Percentiles rank a stretch among this genome's conserved stretches.
Evolutionary conservation across 2,888 invertebrate species (phyloP).

Genomic region (Piscicola geometra): DNA sequence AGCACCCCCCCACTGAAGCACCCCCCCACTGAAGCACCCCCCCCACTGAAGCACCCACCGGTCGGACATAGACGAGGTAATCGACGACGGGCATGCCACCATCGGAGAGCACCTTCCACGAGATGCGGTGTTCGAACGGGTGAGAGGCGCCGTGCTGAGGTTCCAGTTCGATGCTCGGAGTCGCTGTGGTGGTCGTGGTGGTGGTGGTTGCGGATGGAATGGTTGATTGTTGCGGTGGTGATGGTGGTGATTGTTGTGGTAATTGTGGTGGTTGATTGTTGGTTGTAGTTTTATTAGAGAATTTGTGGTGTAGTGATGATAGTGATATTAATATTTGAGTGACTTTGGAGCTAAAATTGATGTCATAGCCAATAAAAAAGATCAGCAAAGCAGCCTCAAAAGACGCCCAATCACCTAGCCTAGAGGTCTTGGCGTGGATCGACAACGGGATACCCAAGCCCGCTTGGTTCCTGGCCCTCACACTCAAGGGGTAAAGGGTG

Average conservation of each 20-base stretch:
- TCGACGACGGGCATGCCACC: conserved; percentile 31
- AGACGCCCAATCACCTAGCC: conserved; percentile 10
- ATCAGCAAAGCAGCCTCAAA: no score
- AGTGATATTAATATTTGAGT: no score
- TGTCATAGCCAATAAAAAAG: no score
- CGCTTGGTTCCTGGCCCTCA: conserved; percentile 21
- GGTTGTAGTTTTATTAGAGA: no score
- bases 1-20: no score
- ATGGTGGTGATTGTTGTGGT: no score
- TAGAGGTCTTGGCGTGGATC: conserved; percentile 6
- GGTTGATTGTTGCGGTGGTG: neutral
- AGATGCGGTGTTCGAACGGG: conserved; percentile 9
- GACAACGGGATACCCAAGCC: neutral
- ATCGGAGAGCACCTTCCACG: conserved; percentile 20
- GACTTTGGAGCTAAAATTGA: no score
- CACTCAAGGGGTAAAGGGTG: conserved; percentile 6
- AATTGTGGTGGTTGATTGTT: no score
- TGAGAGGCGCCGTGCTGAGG: neutral
- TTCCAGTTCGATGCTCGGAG: neutral
- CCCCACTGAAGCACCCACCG: neutral
- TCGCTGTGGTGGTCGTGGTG: neutral
- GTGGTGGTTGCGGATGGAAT: neutral
- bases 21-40: no score
- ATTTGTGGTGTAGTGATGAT: no score
- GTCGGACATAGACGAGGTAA: conserved; percentile 15